These are phyloP conservation scores for Camponotus vicinus DNA, from an alignment of 1,140 invertebrate genomes.

Conservation along the genomic window DNA sequence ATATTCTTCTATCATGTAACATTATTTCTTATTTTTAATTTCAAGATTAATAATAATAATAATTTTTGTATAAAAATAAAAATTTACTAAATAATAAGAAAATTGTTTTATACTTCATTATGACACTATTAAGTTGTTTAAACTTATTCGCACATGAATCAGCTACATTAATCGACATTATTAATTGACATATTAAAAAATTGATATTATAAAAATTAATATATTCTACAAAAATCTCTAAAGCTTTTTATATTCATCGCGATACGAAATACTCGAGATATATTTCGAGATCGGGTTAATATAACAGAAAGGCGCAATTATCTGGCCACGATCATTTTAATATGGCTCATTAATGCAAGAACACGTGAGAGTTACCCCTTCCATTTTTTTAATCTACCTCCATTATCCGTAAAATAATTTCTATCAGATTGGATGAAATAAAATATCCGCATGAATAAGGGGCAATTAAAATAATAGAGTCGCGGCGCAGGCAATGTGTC, in stretches of 20 bases:
- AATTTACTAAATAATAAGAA: background rate
- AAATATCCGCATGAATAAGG: background rate
- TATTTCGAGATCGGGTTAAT: background rate
- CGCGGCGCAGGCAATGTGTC: background rate
- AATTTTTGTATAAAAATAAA: background rate
- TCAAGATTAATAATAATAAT: no score
- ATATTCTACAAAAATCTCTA: background rate
- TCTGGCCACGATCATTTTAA: slow-evolving; percentile 11
- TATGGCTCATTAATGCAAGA: slow-evolving; percentile 6
- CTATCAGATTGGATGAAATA: background rate
- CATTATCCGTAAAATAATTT: slow-evolving; percentile 22
- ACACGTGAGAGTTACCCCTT: background rate
- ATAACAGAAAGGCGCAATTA: background rate
- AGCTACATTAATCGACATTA: background rate
- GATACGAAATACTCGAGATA: background rate
- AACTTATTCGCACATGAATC: background rate
- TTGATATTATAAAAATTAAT: background rate
- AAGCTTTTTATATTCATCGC: background rate
- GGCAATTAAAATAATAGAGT: slow-evolving; percentile 1
- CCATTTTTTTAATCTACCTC: background rate
- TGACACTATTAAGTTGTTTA: no score
- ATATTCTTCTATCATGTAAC: background rate
- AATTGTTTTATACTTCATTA: background rate
- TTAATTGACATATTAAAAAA: no score
- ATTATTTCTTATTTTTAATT: no score